These are phyloP conservation scores for Seriola rivoliana DNA, from an alignment of 2,113 vertebrate genomes.

Conservation along the genomic window DNA sequence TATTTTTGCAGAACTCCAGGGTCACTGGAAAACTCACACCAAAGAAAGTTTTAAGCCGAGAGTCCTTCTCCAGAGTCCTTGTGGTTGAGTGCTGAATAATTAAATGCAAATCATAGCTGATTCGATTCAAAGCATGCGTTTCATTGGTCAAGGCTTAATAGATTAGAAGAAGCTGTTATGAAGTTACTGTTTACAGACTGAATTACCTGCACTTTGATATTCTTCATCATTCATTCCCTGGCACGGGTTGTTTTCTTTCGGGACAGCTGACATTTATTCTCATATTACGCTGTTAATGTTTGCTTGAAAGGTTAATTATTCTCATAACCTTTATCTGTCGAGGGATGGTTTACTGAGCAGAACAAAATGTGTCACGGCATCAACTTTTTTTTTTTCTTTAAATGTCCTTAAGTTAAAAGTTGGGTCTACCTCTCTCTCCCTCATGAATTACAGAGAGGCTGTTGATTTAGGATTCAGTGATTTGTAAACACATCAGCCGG, in stretches of 20 bases:
- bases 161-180: background rate
- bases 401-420: background rate
- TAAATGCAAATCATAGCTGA: constrained; percentile 1
- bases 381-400: background rate
- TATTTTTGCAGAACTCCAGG: background rate
- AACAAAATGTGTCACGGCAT: constrained; percentile 14
- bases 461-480: background rate
- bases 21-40: background rate
- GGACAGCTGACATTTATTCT: constrained; percentile 26
- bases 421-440: background rate
- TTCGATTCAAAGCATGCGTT: background rate
- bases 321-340: constrained; percentile 7
- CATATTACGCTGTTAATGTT: constrained; percentile 2
- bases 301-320: constrained; percentile 29
- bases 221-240: background rate
- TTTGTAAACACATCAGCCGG: background rate
- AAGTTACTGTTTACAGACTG: constrained; percentile 1
- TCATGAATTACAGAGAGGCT: background rate
- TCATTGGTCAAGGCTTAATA: constrained; percentile 3
- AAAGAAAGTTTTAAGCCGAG: background rate
- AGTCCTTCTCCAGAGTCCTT: background rate
- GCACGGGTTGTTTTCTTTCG: background rate
- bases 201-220: constrained; percentile 15
- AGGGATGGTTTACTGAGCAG: constrained; percentile 26
- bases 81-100: background rate